Evolutionary conservation across 2,797 vertebrate genomes (phyloP).

Genomic region (Arctocebus calabarensis): DNA sequence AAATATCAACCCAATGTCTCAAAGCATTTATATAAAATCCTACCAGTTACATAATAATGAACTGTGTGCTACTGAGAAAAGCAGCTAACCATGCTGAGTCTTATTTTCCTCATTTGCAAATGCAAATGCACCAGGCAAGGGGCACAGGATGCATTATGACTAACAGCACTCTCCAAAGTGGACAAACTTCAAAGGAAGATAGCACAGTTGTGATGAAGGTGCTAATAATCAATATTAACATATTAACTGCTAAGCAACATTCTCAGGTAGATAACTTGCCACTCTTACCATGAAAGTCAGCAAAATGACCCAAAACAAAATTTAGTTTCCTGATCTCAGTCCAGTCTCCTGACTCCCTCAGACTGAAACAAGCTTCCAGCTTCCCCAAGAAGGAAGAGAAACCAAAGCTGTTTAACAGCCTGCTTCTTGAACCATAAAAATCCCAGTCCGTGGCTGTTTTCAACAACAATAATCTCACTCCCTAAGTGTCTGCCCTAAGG

Average conservation of each 20-base stretch:
- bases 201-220: rapidly evolving
- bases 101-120: not conserved
- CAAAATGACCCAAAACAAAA: not conserved
- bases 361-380: not conserved
- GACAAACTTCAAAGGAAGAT: not conserved
- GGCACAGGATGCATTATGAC: rapidly evolving
- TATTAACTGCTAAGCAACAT: too few species aligned
- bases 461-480: too few species aligned
- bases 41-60: conserved; percentile 23
- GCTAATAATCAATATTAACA: too few species aligned
- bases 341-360: not conserved
- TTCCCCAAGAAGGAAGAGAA: not conserved
- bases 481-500: not conserved
- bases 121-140: not conserved
- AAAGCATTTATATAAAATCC: conserved; percentile 30
- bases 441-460: not conserved
- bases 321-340: not conserved
- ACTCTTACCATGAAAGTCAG: not conserved
- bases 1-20: not conserved
- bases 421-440: not conserved
- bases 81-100: not conserved
- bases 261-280: not conserved
- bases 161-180: not conserved
- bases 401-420: not conserved
- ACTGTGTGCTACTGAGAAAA: not conserved